A percentile compares a stretch with the other conserved stretches of the same genome.
phyloP scores from a whole-genome alignment of 2,888 invertebrate genomes.

The Caenorhabditis zanzibari region DNA sequence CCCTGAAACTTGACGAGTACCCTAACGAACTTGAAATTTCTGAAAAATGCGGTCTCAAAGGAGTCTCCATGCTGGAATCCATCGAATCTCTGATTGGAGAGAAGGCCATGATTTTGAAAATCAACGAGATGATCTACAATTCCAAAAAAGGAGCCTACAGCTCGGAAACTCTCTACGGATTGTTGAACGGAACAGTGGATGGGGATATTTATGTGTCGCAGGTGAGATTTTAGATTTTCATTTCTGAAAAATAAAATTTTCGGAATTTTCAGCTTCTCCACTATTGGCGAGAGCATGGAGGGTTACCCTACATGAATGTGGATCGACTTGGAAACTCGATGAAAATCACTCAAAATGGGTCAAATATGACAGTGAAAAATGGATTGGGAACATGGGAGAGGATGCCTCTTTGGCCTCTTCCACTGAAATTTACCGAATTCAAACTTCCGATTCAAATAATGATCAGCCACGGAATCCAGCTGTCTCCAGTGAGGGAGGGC shows the following conservation, averaged over 20 bases:
- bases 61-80: conserved; percentile 68
- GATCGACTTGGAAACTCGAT: conserved; percentile 66
- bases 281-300: conserved; percentile 70
- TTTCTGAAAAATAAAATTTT: neutral
- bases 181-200: conserved; percentile 64
- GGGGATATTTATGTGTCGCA: conserved; percentile 60
- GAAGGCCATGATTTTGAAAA: conserved; percentile 57
- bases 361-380: conserved; percentile 65
- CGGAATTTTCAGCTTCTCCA: conserved; percentile 58
- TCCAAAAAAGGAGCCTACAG: conserved; percentile 51
- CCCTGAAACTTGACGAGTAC: conserved; percentile 62
- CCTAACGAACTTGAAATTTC: conserved; percentile 65
- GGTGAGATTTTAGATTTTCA: conserved; percentile 13
- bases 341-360: conserved; percentile 62
- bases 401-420: conserved; percentile 73
- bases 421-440: conserved; percentile 71
- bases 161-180: conserved; percentile 28
- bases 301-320: conserved; percentile 64
- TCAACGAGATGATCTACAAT: conserved; percentile 67
- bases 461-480: conserved; percentile 71
- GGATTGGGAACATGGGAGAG: conserved; percentile 64
- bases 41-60: conserved; percentile 69
- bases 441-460: conserved; percentile 70
- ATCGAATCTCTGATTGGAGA: conserved; percentile 67
- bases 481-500: conserved; percentile 68